These are phyloP conservation scores for Dipus sagitta DNA, from an alignment of 2,797 vertebrate genomes.

Conservation along the genomic window DNA sequence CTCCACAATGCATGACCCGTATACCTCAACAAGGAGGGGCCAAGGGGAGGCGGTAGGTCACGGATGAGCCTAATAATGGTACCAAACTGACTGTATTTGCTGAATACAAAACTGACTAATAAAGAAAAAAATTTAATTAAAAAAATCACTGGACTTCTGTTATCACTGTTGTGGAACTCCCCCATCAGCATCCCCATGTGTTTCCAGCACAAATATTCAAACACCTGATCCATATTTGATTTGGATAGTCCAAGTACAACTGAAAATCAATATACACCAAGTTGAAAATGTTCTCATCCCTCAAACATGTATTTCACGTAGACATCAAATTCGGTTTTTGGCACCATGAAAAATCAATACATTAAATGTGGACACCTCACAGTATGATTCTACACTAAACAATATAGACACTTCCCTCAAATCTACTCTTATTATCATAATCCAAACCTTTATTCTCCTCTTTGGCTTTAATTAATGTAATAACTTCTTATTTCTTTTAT, in stretches of 20 bases:
- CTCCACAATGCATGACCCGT: no score
- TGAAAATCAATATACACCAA: neutral
- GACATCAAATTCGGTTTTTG: neutral
- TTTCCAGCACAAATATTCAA: neutral
- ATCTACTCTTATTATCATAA: neutral
- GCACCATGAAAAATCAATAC: neutral
- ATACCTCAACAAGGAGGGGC: no score
- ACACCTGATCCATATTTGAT: neutral
- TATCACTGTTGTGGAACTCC: neutral
- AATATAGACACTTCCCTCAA: neutral
- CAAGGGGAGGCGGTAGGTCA: no score
- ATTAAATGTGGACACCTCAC: neutral
- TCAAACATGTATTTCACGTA: neutral
- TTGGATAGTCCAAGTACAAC: neutral
- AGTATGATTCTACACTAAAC: neutral
- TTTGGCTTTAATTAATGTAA: neutral
- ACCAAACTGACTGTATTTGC: no score
- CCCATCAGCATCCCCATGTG: neutral
- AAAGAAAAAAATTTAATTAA: no score
- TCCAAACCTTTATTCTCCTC: neutral
- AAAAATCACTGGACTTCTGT: neutral
- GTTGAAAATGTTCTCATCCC: neutral
- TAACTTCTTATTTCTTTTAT: neutral
- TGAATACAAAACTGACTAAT: no score
- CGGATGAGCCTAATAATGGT: no score